Evolutionary conservation across 23 tunicate species (phyloP), one percentile per base, ranked within the genome.

Genomic region (Diplosoma virens): DNA sequence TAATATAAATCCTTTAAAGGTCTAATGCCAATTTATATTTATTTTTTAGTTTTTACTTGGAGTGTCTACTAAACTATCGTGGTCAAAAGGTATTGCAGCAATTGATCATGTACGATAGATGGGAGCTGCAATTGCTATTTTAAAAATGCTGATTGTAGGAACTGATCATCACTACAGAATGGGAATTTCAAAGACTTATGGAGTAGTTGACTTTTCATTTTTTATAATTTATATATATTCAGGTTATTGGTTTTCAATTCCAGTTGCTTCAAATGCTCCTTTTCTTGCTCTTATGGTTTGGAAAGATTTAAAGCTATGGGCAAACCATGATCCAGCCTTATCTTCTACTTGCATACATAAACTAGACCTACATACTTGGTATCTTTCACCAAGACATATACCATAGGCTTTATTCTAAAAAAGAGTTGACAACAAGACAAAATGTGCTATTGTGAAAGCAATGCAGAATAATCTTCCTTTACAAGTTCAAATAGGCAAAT

Each of bases 21-120:
- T 61, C 7, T 61, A 2, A 9, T 20, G 20, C 63, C 6, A 16
- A 27, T 18, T 27, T 29, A n/a, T 22, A 29, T 27, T 61, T 26
- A 29, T 29, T 61, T n/a, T 61, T 61, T 61, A 61, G 69, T 29
- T 61, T 29, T 61, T 22, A 61, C 69, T 61, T 61, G 69, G 69
- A 61, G 30, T 61, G 35, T 27, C 34, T 27, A 5, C n/a, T 27
- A 35, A 61, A 35, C 69, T 61, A 5, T 29, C 35, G 6, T 61
- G 35, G 69, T 61, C 69, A 61, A n/a, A 61, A 29, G 30, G n/a
- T 9, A 17, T 22, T 3, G 69, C 17, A 61, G 69, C 35, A 29
- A 29, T 61, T 26, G 17, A 29, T 29, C 69, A 61, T 29, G 69
- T 35, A 4, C 28, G 35, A 29, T 61, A 35, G 35, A 61, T 61